A percentile compares a stretch with the other conserved stretches of the same genome.
Conservation (phyloP, 2,797 vertebrate species). For the Lophotriccus pileatus region DNA sequence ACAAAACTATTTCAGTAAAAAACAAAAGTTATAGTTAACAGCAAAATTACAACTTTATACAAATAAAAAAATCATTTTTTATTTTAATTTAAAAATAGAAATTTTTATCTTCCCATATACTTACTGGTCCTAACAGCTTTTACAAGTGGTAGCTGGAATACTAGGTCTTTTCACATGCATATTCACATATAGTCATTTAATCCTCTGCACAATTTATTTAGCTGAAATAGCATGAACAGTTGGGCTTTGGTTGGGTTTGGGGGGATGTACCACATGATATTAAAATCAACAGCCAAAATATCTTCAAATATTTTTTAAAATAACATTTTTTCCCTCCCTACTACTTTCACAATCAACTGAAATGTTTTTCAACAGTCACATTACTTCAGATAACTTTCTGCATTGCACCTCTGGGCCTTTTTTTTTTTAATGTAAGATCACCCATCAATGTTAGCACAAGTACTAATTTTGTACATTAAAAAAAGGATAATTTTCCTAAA, state of each 20-base stretch:
- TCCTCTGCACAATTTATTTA: conserved; percentile 18
- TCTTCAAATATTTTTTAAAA: not conserved
- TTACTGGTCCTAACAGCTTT: conserved; percentile 49
- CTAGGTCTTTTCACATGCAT: conserved; percentile 34
- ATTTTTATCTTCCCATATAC: conserved; percentile 44
- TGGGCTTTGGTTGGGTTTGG: not conserved
- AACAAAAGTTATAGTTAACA: conserved; percentile 69
- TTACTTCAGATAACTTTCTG: not conserved
- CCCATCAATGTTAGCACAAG: not conserved
- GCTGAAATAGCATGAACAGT: conserved; percentile 14
- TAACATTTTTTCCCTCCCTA: not conserved
- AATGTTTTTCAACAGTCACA: not conserved
- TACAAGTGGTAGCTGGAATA: conserved; percentile 42
- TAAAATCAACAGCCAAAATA: not conserved
- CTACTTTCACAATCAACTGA: not conserved
- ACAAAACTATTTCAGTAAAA: conserved; percentile 76
- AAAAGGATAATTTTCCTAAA: not conserved
- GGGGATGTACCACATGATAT: not conserved
- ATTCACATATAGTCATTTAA: not conserved
- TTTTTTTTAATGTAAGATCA: not conserved
- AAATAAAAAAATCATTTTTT: conserved; percentile 59
- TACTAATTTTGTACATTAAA: not conserved
- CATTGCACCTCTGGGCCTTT: not conserved
- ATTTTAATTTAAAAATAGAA: conserved; percentile 64
- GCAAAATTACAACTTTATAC: conserved; percentile 75